Conservation (phyloP, 2,888 invertebrate species). For the Campoletis raptor region DNA sequence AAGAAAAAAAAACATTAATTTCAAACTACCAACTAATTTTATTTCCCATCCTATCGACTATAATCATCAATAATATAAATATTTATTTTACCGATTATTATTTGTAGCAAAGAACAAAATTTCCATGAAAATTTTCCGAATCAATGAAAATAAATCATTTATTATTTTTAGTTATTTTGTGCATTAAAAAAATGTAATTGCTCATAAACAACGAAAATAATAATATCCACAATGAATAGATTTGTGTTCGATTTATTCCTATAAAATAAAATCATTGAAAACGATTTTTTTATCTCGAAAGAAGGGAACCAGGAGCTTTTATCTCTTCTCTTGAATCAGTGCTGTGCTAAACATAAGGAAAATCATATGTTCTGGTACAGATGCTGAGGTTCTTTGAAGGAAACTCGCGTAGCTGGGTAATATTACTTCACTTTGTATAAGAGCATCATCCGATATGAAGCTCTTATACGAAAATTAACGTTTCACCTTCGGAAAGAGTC, state of each 20-base stretch:
- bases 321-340: neutral
- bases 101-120: neutral
- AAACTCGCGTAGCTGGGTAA: neutral
- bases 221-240: neutral
- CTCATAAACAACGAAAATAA: too few species aligned
- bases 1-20: too few species aligned
- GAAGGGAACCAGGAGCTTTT: neutral
- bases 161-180: neutral
- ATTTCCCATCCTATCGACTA: too few species aligned
- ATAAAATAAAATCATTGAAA: neutral
- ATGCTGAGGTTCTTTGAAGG: neutral
- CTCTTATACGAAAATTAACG: slow-evolving; percentile 46
- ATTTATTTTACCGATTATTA: too few species aligned
- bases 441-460: slow-evolving; percentile 28
- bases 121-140: neutral
- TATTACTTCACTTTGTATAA: slow-evolving; percentile 13
- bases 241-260: neutral
- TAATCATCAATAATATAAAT: too few species aligned
- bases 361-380: neutral
- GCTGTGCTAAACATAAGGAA: neutral
- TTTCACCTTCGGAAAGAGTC: slow-evolving; percentile 45
- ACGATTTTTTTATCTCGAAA: neutral
- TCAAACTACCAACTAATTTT: too few species aligned
- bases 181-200: neutral
- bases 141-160: neutral